A percentile compares a stretch with the other conserved stretches of the same genome.
These are phyloP conservation scores for Darevskia nairensis DNA, from an alignment of 2,797 vertebrate genomes.

Conservation along the genomic window DNA sequence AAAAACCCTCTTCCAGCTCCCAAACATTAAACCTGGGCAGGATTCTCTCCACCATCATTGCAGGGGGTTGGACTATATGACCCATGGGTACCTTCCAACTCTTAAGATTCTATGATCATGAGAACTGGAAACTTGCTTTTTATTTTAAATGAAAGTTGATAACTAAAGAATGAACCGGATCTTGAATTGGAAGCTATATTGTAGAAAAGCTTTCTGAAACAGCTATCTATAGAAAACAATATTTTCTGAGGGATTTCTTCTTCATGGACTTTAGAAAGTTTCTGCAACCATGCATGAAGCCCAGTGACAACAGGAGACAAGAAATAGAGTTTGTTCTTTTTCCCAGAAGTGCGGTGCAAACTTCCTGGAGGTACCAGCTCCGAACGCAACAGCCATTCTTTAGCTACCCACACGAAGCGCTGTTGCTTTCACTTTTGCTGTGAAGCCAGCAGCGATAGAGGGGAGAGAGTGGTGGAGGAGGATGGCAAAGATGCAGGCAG, in stretches of 20 bases:
- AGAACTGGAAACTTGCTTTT: background rate
- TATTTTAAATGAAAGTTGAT: background rate
- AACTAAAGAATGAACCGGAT: background rate
- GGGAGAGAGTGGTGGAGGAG: background rate
- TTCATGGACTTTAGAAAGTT: background rate
- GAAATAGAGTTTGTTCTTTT: background rate
- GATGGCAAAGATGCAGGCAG: background rate
- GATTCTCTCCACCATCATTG: background rate
- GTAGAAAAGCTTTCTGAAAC: background rate
- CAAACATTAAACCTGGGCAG: background rate
- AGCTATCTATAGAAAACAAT: background rate
- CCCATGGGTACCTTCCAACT: too few species aligned
- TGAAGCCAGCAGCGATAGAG: background rate
- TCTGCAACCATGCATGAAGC: background rate
- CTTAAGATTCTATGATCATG: too few species aligned
- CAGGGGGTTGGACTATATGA: too few species aligned
- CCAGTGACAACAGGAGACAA: background rate
- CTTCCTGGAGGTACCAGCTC: background rate
- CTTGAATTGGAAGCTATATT: background rate
- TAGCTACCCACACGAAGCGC: background rate
- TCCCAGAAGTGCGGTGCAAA: background rate
- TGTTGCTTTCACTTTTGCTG: background rate
- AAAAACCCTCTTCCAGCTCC: background rate
- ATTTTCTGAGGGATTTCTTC: background rate
- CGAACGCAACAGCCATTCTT: background rate